A percentile compares a stretch with the other conserved stretches of the same genome.
Conservation (phyloP, 2,888 invertebrate genomes). For the Cacoxenus indagator region DNA sequence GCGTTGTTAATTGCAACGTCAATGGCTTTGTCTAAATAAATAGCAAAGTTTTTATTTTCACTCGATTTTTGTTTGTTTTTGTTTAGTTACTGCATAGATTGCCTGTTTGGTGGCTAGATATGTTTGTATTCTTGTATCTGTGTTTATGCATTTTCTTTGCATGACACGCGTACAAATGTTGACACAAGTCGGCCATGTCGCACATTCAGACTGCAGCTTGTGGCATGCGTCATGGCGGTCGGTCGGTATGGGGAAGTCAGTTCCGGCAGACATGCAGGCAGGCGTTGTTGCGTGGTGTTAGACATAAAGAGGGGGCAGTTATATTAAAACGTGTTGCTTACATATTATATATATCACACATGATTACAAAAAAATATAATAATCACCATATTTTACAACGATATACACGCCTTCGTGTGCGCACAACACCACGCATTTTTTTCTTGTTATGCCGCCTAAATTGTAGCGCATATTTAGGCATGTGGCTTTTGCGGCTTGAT, state of each 20-base stretch:
- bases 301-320: neutral
- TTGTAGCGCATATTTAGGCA: neutral
- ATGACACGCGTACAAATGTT: conserved; percentile 2
- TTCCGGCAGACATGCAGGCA: neutral
- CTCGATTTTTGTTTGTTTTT: neutral
- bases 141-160: neutral
- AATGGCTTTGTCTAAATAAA: neutral
- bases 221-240: neutral
- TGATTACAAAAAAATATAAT: conserved; percentile 3
- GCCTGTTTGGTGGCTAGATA: neutral
- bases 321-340: neutral
- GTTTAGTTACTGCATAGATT: neutral
- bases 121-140: neutral
- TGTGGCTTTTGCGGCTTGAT: neutral
- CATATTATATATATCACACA: neutral
- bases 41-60: neutral
- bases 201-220: no score
- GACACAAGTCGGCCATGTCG: neutral
- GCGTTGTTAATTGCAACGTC: neutral
- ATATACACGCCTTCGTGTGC: neutral
- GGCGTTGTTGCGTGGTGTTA: neutral
- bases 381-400: neutral
- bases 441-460: neutral
- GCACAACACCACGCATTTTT: neutral
- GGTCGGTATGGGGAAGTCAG: neutral